phyloP scores from a whole-genome alignment of 2,113 vertebrate species.

The Gobius niger region DNA sequence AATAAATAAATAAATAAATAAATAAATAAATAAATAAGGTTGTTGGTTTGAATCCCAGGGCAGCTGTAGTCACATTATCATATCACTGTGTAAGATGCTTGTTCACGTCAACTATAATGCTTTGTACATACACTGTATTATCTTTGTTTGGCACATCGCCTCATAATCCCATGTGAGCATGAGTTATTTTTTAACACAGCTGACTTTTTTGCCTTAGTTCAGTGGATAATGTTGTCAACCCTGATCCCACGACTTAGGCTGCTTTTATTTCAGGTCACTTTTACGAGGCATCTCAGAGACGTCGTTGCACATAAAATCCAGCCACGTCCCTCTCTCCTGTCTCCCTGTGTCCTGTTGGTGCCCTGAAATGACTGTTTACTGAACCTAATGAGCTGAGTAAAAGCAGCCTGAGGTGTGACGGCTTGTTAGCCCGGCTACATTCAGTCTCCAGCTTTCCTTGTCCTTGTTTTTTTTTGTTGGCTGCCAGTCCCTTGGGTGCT shows the following conservation, averaged over 20 bases:
- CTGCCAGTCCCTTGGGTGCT: constrained; percentile 49
- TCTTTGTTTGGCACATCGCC: no score
- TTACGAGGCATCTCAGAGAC: constrained; percentile 61
- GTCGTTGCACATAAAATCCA: constrained; percentile 34
- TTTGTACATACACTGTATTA: no score
- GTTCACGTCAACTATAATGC: no score
- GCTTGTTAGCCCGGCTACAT: constrained; percentile 32
- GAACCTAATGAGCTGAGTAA: constrained; percentile 74
- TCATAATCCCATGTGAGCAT: no score
- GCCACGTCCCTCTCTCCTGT: constrained; percentile 12
- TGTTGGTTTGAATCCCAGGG: no score
- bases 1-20: no score
- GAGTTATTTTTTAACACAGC: no score
- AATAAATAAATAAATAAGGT: no score
- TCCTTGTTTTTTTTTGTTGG: constrained; percentile 38
- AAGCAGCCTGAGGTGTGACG: constrained; percentile 59
- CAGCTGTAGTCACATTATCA: no score
- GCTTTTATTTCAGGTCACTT: constrained; percentile 63
- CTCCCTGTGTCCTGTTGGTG: constrained; percentile 18
- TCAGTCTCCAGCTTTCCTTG: constrained; percentile 22
- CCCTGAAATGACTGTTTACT: constrained; percentile 64
- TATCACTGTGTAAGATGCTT: no score
- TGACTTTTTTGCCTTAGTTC: no score
- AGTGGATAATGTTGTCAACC: constrained; percentile 6
- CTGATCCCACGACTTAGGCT: constrained; percentile 43